Percentiles rank a stretch among this genome's conserved stretches.
phyloP scores from a whole-genome alignment of 2,797 vertebrate species.

The Halcyon leucocephala region DNA sequence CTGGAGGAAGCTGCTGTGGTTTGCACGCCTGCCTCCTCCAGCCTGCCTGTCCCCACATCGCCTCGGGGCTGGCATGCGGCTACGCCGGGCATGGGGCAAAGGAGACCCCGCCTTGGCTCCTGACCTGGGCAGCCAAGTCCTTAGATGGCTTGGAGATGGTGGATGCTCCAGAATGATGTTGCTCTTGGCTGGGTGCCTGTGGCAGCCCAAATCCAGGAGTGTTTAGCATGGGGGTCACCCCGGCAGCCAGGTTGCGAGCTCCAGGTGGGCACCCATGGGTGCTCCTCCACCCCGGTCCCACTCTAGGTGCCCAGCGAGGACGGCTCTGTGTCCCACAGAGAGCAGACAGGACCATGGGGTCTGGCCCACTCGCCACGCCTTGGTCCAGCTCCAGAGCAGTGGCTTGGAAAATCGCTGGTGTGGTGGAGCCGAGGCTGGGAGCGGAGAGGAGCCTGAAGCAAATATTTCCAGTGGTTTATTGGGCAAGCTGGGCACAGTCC shows the following conservation, averaged over 20 bases:
- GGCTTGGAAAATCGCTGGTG: not conserved
- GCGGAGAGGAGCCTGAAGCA: not conserved
- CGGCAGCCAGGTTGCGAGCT: rapidly evolving
- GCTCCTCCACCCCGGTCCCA: not conserved
- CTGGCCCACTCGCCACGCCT: not conserved
- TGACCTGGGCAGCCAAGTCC: not conserved
- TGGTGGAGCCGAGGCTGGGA: not conserved
- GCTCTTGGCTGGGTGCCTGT: not conserved
- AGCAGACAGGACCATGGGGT: rapidly evolving
- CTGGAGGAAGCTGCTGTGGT: not conserved
- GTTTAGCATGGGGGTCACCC: rapidly evolving
- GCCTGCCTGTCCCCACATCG: not conserved
- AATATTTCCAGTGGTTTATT: not conserved
- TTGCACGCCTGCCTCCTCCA: not conserved
- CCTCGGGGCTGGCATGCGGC: not conserved
- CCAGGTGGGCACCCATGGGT: not conserved
- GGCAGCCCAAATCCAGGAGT: not conserved
- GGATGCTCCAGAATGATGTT: not conserved
- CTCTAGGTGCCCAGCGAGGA: not conserved
- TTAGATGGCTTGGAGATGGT: not conserved
- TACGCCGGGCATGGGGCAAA: rapidly evolving
- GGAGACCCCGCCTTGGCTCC: not conserved
- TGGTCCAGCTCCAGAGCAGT: not conserved
- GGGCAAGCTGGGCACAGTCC: not conserved
- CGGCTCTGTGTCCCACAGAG: rapidly evolving